Percentiles rank a stretch among this genome's conserved stretches.
These are phyloP conservation scores for Steinernema carpocapsae DNA, from an alignment of 2,888 invertebrate genomes.

Conservation along the genomic window DNA sequence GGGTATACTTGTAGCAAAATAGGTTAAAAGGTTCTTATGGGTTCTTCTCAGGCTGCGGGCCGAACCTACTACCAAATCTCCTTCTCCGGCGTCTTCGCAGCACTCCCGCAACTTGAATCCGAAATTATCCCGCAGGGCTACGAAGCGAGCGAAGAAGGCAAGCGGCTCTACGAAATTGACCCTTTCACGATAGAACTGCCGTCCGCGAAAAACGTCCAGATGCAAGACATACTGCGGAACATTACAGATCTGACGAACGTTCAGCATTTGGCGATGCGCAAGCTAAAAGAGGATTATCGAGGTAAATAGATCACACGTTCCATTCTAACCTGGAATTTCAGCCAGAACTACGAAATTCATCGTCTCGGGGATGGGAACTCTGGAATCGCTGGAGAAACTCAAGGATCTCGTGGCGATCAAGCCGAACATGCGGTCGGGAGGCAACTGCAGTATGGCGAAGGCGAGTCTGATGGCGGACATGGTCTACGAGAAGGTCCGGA, in stretches of 20 bases:
- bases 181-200: slow-evolving; percentile 8
- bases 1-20: neutral
- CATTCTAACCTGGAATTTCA: slow-evolving; percentile 1
- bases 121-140: too few relatives aligned
- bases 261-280: slow-evolving; percentile 16
- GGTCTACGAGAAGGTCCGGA: slow-evolving; percentile 14
- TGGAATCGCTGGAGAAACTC: slow-evolving; percentile 10
- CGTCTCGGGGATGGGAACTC: slow-evolving; percentile 5
- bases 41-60: slow-evolving; percentile 7
- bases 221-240: neutral
- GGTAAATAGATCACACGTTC: neutral
- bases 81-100: neutral
- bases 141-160: too few relatives aligned
- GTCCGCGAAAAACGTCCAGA: neutral
- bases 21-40: too few relatives aligned
- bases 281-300: slow-evolving; percentile 6
- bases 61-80: slow-evolving; percentile 11
- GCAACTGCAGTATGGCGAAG: slow-evolving; percentile 4
- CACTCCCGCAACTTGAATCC: neutral
- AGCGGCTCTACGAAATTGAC: neutral
- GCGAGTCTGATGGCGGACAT: slow-evolving; percentile 26
- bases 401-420: neutral
- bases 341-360: neutral
- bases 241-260: neutral
- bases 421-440: slow-evolving; percentile 10